These are phyloP conservation scores for Campylomormyrus numenius DNA, from an alignment of 2,113 vertebrate species.

Conservation along the genomic window DNA sequence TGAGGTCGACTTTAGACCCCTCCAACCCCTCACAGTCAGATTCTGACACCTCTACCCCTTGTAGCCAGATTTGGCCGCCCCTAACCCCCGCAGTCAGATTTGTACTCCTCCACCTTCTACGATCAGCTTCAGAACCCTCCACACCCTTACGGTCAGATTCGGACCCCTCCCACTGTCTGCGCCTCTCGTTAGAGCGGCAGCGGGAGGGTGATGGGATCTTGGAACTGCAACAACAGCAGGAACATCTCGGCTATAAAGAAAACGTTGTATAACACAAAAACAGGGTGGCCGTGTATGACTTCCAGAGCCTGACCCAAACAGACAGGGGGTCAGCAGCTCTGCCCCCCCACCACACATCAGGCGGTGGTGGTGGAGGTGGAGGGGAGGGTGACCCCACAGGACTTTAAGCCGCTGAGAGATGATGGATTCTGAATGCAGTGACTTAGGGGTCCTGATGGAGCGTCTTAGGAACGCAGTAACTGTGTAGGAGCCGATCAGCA, in stretches of 20 bases:
- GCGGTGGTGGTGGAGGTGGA: too few relatives aligned
- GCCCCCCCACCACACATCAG: neutral
- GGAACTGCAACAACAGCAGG: neutral
- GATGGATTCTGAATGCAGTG: neutral
- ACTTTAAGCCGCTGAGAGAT: neutral
- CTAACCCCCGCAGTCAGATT: neutral
- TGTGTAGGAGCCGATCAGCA: neutral
- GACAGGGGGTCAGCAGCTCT: neutral
- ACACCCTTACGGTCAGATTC: too few relatives aligned
- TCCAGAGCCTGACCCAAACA: neutral
- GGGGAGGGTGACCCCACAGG: neutral
- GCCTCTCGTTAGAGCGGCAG: conserved; percentile 18
- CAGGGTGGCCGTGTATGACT: neutral
- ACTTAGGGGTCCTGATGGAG: neutral
- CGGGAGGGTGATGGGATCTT: too few relatives aligned
- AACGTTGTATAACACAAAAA: neutral
- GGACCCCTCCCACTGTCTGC: conserved; percentile 39
- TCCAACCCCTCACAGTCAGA: neutral
- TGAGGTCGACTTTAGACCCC: too few relatives aligned
- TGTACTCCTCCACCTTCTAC: too few relatives aligned
- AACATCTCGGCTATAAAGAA: neutral
- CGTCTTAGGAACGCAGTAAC: neutral
- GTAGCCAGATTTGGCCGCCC: neutral
- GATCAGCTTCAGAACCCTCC: too few relatives aligned
- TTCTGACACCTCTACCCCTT: neutral